Conservation (phyloP, 2,888 invertebrate species). For the Drosophila atroscutellata region DNA sequence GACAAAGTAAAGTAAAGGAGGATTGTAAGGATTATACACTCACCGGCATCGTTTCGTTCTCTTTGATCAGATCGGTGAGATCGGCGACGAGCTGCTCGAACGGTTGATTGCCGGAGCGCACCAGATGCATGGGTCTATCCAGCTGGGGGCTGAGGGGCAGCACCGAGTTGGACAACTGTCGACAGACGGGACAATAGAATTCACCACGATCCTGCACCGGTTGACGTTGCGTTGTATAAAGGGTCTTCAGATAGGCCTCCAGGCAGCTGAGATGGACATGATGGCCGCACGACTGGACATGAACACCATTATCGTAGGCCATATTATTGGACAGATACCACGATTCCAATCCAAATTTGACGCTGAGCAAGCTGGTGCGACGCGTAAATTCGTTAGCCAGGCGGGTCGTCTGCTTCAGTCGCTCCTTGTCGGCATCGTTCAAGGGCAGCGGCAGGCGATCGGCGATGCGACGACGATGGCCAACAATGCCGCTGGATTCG, state of each 20-base stretch:
- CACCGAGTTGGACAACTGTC: conserved; percentile 95
- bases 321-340: conserved; percentile 92
- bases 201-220: conserved; percentile 92
- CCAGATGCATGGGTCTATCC: conserved; percentile 88
- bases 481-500: conserved; percentile 94
- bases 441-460: conserved; percentile 87
- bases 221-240: conserved; percentile 91
- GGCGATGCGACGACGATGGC: conserved; percentile 87
- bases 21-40: conserved; percentile 68
- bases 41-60: conserved; percentile 89
- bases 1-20: no score
- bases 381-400: conserved; percentile 91
- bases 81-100: conserved; percentile 84
- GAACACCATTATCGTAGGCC: conserved; percentile 96
- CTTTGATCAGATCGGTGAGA: conserved; percentile 88
- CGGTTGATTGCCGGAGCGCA: conserved; percentile 86
- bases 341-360: conserved; percentile 92
- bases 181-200: conserved; percentile 97
- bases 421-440: conserved; percentile 88
- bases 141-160: conserved; percentile 92
- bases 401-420: conserved; percentile 87
- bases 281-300: conserved; percentile 98
- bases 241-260: conserved; percentile 94
- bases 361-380: conserved; percentile 90
- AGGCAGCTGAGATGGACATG: conserved; percentile 98